These are phyloP conservation scores for Amphipoea lucens DNA, from an alignment of 2,888 invertebrate species.

Conservation along the genomic window DNA sequence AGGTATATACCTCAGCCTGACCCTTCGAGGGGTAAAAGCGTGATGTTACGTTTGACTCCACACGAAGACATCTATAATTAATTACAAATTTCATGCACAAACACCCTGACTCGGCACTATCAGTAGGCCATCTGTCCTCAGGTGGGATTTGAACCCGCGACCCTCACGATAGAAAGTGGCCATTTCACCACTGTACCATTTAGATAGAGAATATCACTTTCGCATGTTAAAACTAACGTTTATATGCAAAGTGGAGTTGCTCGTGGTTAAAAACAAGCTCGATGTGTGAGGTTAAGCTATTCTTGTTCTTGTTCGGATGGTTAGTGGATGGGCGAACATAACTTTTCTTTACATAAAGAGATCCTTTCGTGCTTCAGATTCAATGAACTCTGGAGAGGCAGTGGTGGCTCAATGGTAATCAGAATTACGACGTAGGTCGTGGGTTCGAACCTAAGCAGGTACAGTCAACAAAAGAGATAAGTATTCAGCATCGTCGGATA, in stretches of 20 bases:
- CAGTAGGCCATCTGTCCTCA: conserved; percentile 13
- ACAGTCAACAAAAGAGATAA: too few species aligned
- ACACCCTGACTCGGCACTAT: conserved; percentile 28
- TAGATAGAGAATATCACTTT: conserved; percentile 32
- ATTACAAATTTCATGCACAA: not conserved
- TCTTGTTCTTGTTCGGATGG: rapidly evolving
- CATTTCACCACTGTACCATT: conserved; percentile 30
- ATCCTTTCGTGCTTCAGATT: too few species aligned
- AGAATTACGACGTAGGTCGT: too few species aligned
- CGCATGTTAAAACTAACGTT: not conserved
- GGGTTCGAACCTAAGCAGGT: too few species aligned
- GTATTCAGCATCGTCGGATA: too few species aligned
- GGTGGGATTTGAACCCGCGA: conserved; percentile 45
- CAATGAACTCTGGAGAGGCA: too few species aligned
- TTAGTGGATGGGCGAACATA: conserved; percentile 7
- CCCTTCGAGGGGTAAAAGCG: too few species aligned
- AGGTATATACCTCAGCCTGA: too few species aligned
- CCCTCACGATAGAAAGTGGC: conserved; percentile 50
- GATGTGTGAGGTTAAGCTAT: not conserved
- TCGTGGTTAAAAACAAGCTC: not conserved
- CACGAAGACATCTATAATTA: too few species aligned
- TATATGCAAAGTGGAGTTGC: conserved; percentile 14
- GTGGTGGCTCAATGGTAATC: too few species aligned
- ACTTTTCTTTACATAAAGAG: not conserved
- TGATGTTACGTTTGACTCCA: too few species aligned